These are phyloP conservation scores for Eulemur coronatus DNA, from an alignment of 2,797 vertebrate genomes.

Conservation along the genomic window DNA sequence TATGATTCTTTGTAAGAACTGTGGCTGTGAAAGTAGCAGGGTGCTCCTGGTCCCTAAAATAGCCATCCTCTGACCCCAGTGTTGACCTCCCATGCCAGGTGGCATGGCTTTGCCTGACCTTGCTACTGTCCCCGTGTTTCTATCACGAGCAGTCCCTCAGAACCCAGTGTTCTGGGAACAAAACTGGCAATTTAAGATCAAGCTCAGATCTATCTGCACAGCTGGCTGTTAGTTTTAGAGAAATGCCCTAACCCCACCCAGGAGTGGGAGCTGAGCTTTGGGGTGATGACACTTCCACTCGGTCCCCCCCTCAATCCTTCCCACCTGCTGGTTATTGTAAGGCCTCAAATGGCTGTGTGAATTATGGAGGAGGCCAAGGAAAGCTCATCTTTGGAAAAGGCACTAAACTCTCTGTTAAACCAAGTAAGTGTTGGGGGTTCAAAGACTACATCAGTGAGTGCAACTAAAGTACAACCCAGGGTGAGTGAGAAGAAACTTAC, in stretches of 20 bases:
- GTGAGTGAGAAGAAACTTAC: not conserved
- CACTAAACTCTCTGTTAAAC: constrained; percentile 60
- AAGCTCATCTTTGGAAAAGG: constrained; percentile 74
- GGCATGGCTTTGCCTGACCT: not conserved
- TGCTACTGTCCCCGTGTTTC: not conserved
- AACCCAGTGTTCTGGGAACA: not conserved
- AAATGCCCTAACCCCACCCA: not conserved
- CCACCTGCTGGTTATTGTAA: constrained; percentile 68
- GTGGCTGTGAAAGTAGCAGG: not conserved
- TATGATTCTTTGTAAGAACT: not conserved
- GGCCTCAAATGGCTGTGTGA: constrained; percentile 58
- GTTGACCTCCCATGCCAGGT: not conserved
- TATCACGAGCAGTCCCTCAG: not conserved
- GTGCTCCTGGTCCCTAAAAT: not conserved
- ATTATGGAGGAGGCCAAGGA: not conserved
- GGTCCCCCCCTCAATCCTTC: not conserved
- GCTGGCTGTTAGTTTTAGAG: constrained; percentile 2
- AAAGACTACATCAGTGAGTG: not conserved
- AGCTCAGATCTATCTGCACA: not conserved
- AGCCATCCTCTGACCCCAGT: not conserved
- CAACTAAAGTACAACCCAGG: not conserved
- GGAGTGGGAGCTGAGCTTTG: not conserved
- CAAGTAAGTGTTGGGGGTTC: constrained; percentile 70
- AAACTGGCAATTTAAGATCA: not conserved
- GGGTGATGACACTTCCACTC: not conserved